Evolutionary conservation across 2,888 invertebrate species (phyloP), one percentile per base, ranked within the genome.

Genomic region (Drosophila setosimentum): DNA sequence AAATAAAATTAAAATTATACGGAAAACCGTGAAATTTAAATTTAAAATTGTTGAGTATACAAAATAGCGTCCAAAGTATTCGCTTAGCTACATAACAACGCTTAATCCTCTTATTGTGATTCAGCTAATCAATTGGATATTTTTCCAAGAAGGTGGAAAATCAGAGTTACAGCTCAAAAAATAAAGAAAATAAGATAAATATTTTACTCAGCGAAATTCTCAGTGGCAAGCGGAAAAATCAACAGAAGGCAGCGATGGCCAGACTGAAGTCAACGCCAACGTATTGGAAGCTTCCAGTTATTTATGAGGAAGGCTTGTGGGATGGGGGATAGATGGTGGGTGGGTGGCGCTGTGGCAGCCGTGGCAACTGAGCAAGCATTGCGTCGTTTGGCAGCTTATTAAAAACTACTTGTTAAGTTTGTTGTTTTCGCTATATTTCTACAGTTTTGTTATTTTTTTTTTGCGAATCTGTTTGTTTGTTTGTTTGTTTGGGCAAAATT

Each of bases 401-500:
- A 81, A 81, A 83, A 81, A 83, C 70, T 77, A 81, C 83, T 81
- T 81, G 80, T 80, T 76, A 81, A 80, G 83, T 81, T 83, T 80
- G 71, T 82, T 80, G 82, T 71, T 81, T 81, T 70, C 63, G 50
- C 61, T 73, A 62, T 69, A 45, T 69, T 73, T 66, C 27, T 29
- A 27, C 8, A 4, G 7, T 2, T 40, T 55, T n/a, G n/a, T n/a
- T n/a, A n/a, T n/a, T 37, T n/a, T 13, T 40, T 54, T 65, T 50
- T n/a, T 37, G 29, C 45, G 32, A 58, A 51, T n/a, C n/a, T 29
- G 33, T 27, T 42, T 61, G 48, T 73, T 59, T 48, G 54, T 71
- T 68, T 73, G 61, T 65, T 71, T 77, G 73, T 74, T 74, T 69
- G 78, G 51, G 45, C 60, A 62, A 63, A 74, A 78, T 79, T 79